Conservation (phyloP, 2,113 vertebrate genomes). For the Chionomys nivalis region DNA sequence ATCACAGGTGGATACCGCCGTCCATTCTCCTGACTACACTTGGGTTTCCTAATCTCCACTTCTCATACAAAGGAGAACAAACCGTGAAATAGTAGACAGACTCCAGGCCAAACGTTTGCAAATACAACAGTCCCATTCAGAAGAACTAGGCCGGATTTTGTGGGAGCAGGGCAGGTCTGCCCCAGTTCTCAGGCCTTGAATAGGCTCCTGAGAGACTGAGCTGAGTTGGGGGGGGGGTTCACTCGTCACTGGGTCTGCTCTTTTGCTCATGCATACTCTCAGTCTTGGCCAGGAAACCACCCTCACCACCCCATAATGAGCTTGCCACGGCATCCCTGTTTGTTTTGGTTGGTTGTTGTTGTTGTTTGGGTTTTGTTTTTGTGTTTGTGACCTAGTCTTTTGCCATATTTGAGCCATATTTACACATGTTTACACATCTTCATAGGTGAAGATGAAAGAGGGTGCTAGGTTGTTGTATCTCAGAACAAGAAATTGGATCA, state of each 20-base stretch:
- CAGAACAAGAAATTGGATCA: background rate
- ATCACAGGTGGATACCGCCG: background rate
- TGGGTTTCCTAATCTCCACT: constrained; percentile 31
- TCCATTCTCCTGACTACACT: background rate
- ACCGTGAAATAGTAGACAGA: constrained; percentile 41
- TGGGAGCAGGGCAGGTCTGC: background rate
- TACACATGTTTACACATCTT: background rate
- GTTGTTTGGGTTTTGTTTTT: background rate
- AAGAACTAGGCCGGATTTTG: background rate
- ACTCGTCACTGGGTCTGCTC: background rate
- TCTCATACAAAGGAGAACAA: constrained; percentile 38
- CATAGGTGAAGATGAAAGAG: background rate
- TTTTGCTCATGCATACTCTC: background rate
- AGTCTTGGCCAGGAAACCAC: background rate
- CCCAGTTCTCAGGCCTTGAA: background rate
- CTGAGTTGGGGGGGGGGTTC: background rate
- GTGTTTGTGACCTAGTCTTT: background rate
- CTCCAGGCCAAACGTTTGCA: background rate
- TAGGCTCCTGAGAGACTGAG: background rate
- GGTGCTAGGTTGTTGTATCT: background rate
- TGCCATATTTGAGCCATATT: background rate
- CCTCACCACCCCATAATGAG: background rate
- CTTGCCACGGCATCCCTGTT: background rate
- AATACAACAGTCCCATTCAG: background rate
- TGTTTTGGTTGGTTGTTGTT: background rate